phyloP scores from a whole-genome alignment of 2,888 invertebrate species.

The Plebejus anna region DNA sequence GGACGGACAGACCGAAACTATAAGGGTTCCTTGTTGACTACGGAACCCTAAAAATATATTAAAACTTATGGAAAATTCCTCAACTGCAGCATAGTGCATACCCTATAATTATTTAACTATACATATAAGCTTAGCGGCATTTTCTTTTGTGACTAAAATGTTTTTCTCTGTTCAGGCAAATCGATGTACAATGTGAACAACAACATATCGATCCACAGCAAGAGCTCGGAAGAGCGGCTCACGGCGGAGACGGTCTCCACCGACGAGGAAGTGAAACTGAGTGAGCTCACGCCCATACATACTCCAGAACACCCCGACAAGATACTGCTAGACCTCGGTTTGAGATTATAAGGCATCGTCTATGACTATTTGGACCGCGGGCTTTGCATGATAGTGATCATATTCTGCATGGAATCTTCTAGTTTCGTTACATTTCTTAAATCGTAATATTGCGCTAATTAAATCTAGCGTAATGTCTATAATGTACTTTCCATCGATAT shows the following conservation, averaged over 20 bases:
- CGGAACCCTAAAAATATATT: too few relatives aligned
- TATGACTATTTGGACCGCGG: conserved; percentile 1
- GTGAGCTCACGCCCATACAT: conserved; percentile 43
- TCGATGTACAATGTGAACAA: conserved; percentile 76
- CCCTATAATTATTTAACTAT: too few relatives aligned
- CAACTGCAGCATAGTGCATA: too few relatives aligned
- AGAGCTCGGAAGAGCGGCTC: conserved; percentile 79
- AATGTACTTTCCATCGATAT: neutral
- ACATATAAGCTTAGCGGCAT: neutral
- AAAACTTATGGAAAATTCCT: too few relatives aligned
- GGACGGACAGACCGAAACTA: too few relatives aligned
- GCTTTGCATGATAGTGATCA: conserved; percentile 9
- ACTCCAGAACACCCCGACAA: conserved; percentile 22
- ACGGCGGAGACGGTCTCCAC: conserved; percentile 73
- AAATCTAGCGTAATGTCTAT: neutral
- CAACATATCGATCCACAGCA: conserved; percentile 71
- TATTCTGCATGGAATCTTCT: neutral
- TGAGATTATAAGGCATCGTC: conserved; percentile 12
- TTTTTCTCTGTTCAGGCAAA: conserved; percentile 53
- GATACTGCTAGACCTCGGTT: conserved; percentile 22
- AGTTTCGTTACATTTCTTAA: too few relatives aligned
- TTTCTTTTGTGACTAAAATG: neutral
- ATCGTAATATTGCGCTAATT: neutral
- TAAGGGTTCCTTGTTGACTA: too few relatives aligned
- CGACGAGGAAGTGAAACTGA: conserved; percentile 72